Conservation (phyloP, 2,888 invertebrate genomes). For the Shargacucullia verbasci region DNA sequence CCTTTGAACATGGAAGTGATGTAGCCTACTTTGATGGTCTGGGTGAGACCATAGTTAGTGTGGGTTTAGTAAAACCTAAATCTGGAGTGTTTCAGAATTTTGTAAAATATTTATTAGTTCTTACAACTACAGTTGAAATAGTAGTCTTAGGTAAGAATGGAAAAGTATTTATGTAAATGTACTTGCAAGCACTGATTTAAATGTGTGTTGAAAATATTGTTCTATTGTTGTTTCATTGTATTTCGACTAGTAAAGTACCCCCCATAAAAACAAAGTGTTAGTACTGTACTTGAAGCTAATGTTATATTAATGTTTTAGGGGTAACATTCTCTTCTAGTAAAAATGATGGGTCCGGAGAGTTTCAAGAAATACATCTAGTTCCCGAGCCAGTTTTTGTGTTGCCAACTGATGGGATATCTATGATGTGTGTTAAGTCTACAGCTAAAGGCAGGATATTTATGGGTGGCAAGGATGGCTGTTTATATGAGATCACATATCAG, state of each 20-base stretch:
- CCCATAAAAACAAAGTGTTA: neutral
- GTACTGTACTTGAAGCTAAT: neutral
- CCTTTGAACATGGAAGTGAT: constrained; percentile 98
- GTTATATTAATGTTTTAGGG: constrained; percentile 65
- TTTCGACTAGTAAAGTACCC: no score
- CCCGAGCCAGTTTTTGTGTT: constrained; percentile 98
- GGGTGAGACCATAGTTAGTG: constrained; percentile 97
- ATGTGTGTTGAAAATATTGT: no score
- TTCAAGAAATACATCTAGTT: constrained; percentile 95
- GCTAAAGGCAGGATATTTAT: constrained; percentile 96
- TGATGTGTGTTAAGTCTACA: constrained; percentile 95
- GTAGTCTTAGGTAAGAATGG: constrained; percentile 94
- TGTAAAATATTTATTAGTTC: constrained; percentile 96
- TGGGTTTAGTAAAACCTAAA: constrained; percentile 97
- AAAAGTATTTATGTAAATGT: neutral
- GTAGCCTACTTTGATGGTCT: constrained; percentile 99
- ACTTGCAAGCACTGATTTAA: no score
- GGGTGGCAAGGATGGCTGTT: constrained; percentile 97
- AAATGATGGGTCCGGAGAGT: constrained; percentile 82
- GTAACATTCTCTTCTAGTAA: constrained; percentile 89
- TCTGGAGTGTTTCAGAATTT: constrained; percentile 96
- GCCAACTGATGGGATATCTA: constrained; percentile 96
- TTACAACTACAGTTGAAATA: constrained; percentile 98
- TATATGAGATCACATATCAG: constrained; percentile 98
- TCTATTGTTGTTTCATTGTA: no score